A percentile compares a stretch with the other conserved stretches of the same genome.
Conservation (phyloP, 2,113 vertebrate species). For the Lichenostomus cassidix region DNA sequence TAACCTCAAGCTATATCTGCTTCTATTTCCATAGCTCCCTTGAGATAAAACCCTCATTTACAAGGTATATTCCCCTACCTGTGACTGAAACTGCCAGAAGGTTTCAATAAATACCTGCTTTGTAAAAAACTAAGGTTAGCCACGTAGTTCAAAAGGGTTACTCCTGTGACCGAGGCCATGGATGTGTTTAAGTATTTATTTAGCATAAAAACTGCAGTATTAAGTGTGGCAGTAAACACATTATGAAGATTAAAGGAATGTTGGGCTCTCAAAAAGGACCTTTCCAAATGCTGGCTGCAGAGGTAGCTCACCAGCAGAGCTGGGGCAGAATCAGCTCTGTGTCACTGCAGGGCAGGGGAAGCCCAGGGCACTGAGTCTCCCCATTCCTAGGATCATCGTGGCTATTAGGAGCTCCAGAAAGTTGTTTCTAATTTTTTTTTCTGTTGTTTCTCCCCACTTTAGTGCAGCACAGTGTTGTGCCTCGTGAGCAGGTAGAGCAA, state of each 20-base stretch:
- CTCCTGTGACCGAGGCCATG: background rate
- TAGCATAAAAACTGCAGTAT: background rate
- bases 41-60: background rate
- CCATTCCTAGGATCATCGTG: accelerated
- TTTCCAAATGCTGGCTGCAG: background rate
- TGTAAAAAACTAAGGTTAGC: background rate
- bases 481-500: background rate
- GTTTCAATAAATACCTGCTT: background rate
- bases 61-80: background rate
- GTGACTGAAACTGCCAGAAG: background rate
- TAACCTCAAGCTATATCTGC: background rate
- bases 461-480: background rate
- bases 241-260: background rate
- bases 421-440: background rate
- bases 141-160: background rate
- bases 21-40: background rate
- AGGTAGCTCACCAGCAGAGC: background rate
- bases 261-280: background rate
- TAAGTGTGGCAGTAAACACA: background rate
- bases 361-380: background rate
- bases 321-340: background rate
- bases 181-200: background rate
- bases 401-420: accelerated
- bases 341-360: accelerated
- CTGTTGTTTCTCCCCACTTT: background rate